These are phyloP conservation scores for Drosophila incognita DNA, from an alignment of 2,888 invertebrate genomes.

Conservation along the genomic window DNA sequence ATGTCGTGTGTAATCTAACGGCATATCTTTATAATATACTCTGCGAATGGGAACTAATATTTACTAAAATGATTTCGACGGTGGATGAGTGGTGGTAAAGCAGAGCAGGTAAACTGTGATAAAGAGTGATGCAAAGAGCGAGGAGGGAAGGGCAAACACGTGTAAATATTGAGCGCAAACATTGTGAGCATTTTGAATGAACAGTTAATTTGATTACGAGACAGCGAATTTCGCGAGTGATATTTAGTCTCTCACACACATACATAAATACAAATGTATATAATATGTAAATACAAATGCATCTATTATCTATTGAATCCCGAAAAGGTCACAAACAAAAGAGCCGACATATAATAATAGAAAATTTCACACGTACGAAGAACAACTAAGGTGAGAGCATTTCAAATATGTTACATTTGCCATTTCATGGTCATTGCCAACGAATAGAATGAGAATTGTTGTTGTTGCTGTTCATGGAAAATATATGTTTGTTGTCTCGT, in stretches of 20 bases:
- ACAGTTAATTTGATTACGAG: slow-evolving; percentile 39
- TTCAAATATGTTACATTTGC: slow-evolving; percentile 46
- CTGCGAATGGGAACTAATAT: not conserved
- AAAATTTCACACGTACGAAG: slow-evolving; percentile 61
- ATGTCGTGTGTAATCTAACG: slow-evolving; percentile 56
- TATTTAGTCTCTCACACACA: slow-evolving; percentile 8
- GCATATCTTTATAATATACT: slow-evolving; percentile 51
- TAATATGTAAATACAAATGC: not conserved
- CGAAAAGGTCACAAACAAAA: slow-evolving; percentile 73
- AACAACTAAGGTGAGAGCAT: slow-evolving; percentile 36
- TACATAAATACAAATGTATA: slow-evolving; percentile 1
- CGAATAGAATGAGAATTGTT: slow-evolving; percentile 55
- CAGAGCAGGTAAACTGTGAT: not conserved
- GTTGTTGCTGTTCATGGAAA: slow-evolving; percentile 37
- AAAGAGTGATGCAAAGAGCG: slow-evolving; percentile 1
- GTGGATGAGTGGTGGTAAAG: slow-evolving; percentile 13
- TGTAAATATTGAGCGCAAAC: slow-evolving; percentile 66
- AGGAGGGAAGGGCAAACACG: slow-evolving; percentile 45
- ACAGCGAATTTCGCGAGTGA: slow-evolving; percentile 30
- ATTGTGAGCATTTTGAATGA: slow-evolving; percentile 41
- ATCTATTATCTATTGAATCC: slow-evolving; percentile 38
- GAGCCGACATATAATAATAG: slow-evolving; percentile 53
- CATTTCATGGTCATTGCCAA: slow-evolving; percentile 80
- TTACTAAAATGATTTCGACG: slow-evolving; percentile 37
- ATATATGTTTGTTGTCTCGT: slow-evolving; percentile 29